phyloP scores from a whole-genome alignment of 2,797 vertebrate genomes.

The Onychomys arenicola region DNA sequence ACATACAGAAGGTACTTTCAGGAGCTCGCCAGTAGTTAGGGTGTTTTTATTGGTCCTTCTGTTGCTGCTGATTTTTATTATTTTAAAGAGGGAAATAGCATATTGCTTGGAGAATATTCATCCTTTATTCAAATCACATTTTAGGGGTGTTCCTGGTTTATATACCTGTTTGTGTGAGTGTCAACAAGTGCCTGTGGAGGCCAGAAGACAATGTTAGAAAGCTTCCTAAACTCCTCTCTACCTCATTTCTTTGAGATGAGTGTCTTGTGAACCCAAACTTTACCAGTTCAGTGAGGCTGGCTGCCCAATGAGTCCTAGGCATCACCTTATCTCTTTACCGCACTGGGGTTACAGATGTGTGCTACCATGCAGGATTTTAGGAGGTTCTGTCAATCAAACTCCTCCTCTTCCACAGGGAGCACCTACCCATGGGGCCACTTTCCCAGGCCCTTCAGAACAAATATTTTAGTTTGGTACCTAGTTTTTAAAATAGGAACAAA shows the following conservation, averaged over 20 bases:
- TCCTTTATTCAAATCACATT: background rate
- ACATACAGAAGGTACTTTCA: background rate
- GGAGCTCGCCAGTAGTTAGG: background rate
- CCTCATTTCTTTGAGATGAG: background rate
- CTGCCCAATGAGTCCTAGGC: background rate
- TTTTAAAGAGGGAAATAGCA: background rate
- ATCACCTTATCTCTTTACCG: background rate
- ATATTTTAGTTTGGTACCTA: background rate
- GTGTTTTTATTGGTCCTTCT: background rate
- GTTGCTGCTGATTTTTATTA: background rate
- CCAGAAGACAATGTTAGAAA: background rate
- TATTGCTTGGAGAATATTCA: background rate
- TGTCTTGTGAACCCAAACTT: background rate
- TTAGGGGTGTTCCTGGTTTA: background rate
- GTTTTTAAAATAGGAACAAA: background rate
- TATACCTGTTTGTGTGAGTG: background rate
- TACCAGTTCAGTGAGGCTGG: background rate
- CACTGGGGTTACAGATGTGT: background rate
- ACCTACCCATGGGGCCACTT: too few species aligned
- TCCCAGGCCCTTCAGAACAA: background rate
- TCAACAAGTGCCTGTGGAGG: background rate
- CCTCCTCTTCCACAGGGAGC: background rate
- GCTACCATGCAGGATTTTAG: background rate
- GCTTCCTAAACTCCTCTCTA: background rate
- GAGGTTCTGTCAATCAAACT: too few species aligned